phyloP scores from a whole-genome alignment of 2,113 vertebrate genomes.

The Natator depressus region DNA sequence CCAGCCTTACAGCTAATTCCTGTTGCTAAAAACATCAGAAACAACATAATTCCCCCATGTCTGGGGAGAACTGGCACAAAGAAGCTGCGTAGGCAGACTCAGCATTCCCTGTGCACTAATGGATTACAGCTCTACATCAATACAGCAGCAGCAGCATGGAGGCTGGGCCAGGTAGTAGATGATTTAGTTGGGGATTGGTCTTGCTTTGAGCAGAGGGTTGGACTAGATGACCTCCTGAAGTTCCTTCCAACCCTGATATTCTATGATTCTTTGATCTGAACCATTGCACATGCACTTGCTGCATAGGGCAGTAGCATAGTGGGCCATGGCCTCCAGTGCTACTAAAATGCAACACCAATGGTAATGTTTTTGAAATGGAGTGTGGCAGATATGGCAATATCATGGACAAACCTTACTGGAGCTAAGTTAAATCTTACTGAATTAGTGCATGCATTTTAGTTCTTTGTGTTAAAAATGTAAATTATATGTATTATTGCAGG shows the following conservation, averaged over 20 bases:
- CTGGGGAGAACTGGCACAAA: neutral
- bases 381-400: neutral
- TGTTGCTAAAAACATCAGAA: slow-evolving; percentile 26
- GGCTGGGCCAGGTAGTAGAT: neutral
- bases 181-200: no score
- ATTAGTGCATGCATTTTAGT: neutral
- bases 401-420: neutral
- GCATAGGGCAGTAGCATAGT: neutral
- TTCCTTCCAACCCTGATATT: no score
- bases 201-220: no score
- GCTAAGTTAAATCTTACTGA: neutral
- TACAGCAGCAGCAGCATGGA: neutral
- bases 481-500: neutral
- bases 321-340: neutral
- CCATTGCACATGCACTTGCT: neutral
- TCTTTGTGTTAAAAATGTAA: neutral
- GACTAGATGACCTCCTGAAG: no score
- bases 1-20: slow-evolving; percentile 53
- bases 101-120: neutral
- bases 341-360: neutral
- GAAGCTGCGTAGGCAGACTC: neutral
- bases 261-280: neutral
- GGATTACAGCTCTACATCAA: neutral
- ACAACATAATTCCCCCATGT: slow-evolving; percentile 10
- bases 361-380: neutral